Evolutionary conservation across 2,888 invertebrate species (phyloP).

Genomic region (Himalopsyche japonica): DNA sequence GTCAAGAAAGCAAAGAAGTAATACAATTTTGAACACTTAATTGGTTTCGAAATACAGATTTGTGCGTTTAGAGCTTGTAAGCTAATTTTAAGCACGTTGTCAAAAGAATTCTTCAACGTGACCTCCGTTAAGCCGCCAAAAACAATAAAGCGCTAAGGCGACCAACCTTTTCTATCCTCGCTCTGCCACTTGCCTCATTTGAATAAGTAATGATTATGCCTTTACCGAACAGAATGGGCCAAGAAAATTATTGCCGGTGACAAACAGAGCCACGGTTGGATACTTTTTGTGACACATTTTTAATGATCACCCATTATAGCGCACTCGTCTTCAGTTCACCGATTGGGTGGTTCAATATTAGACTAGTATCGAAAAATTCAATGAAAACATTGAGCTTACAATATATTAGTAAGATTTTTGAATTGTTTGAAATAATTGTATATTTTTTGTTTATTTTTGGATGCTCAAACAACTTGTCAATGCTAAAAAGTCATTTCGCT

Average conservation of each 20-base stretch:
- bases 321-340: slow-evolving; percentile 12
- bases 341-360: not conserved
- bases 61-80: not conserved
- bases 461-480: too few species aligned
- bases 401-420: too few species aligned
- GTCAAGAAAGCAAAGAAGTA: not conserved
- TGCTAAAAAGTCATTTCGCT: too few species aligned
- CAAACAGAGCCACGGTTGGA: slow-evolving; percentile 8
- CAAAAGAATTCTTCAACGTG: not conserved
- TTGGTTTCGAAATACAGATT: not conserved
- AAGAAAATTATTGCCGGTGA: slow-evolving; percentile 11
- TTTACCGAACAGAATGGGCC: slow-evolving; percentile 7
- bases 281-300: slow-evolving; percentile 24
- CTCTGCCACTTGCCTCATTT: slow-evolving; percentile 22
- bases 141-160: not conserved
- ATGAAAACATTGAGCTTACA: too few species aligned
- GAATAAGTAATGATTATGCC: slow-evolving; percentile 34
- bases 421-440: too few species aligned
- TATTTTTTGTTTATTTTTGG: too few species aligned
- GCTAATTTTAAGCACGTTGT: not conserved
- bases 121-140: not conserved
- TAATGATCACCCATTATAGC: slow-evolving; percentile 26
- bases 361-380: not conserved
- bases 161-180: slow-evolving; percentile 2
- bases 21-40: not conserved